Conservation (phyloP, 2,113 vertebrate species). For the Psephotus haematonotus region DNA sequence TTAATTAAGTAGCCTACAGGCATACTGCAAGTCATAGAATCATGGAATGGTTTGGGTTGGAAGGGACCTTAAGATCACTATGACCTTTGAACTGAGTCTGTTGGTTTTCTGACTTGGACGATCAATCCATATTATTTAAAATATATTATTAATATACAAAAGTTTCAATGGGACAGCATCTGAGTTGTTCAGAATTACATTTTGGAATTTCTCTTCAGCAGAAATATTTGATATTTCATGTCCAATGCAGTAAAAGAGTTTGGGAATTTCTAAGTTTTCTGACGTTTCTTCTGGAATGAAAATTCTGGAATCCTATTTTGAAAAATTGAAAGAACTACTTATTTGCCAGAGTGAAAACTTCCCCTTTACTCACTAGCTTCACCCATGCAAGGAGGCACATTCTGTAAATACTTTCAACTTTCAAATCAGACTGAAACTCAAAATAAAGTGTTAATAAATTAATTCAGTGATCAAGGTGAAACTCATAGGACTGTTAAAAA, state of each 20-base stretch:
- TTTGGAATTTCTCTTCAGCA: background rate
- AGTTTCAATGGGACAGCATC: background rate
- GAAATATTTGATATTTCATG: background rate
- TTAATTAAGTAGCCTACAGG: no score
- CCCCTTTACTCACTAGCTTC: background rate
- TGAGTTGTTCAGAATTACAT: background rate
- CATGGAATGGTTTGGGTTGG: no score
- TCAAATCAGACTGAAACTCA: background rate
- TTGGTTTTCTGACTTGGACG: background rate
- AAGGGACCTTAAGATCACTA: no score
- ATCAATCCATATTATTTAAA: background rate
- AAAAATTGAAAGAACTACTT: background rate
- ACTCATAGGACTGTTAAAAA: background rate
- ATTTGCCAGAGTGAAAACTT: background rate
- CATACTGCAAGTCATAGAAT: no score
- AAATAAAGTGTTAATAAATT: background rate
- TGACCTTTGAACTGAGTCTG: background rate
- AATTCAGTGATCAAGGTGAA: background rate
- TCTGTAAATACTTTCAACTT: background rate
- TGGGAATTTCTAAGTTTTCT: background rate
- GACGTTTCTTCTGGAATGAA: background rate
- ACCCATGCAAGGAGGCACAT: rapidly evolving
- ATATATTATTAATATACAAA: background rate
- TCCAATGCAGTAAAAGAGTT: background rate
- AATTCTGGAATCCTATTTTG: background rate